Base-by-base conservation (phyloP, 1,140 invertebrate species). In the Drosophila rhopaloa region DNA sequence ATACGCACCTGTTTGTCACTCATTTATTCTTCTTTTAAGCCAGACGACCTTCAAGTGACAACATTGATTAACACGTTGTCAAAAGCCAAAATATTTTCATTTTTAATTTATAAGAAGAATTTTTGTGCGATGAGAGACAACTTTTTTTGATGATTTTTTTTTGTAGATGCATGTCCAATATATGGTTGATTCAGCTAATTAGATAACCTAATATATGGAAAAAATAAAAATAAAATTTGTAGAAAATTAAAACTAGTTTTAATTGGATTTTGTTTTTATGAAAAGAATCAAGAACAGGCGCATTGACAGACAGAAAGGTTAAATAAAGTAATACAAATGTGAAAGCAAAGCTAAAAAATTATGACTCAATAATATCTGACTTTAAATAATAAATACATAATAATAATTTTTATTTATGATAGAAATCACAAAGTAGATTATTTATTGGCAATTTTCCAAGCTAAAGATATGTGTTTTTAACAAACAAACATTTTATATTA, bases 31-130 rank as follows among this genome's bases (percentile, higher is more conserved):
- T 37, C 24, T 56, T 55, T 41, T 51, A 56, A 38, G 44, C 60
- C 44, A 56, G 54, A 59, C 73, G 55, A 60, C 74, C 74, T 76
- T 76, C 61, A 76, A 48, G 29, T 76, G 62, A 37, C 74, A 76
- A 55, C 47, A 68, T 76, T 76, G 75, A 76, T 76, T 76, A 76
- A 67, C 74, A 68, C 27, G 37, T 60, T 68, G 72, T 68, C 72
- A 67, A 67, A 65, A 10, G 14, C 46, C 37, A 48, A 56, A 65
- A 74, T 60, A 40, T 73, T 75, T 75, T 44, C 11, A 35, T 48
- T 74, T 58, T 71, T 58, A 35, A 71, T 71, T 71, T 50, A 58
- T 41, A 41, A 29, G 13, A 50, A 58, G 27, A 29, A 48, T 71
- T 70, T 71, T 70, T 19, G 14, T 27, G 14, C 10, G 8, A 32